Conservation (phyloP, 1,140 invertebrate genomes). For the Trichomalopsis sarcophagae region DNA sequence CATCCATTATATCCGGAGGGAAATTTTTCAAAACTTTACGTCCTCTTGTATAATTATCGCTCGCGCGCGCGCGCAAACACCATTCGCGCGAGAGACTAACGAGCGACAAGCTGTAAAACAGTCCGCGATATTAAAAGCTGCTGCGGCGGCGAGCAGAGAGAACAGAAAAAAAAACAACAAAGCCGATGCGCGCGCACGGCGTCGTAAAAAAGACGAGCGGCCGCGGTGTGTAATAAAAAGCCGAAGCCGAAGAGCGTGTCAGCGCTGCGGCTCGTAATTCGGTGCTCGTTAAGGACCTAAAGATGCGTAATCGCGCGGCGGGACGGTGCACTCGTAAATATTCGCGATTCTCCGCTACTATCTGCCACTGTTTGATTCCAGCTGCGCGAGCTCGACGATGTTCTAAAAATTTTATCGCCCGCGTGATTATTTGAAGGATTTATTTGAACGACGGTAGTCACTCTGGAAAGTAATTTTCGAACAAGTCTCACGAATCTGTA, state of each 20-base stretch:
- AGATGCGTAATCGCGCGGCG: slow-evolving; percentile 50
- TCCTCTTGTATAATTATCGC: neutral
- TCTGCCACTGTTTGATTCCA: neutral
- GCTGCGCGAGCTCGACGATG: too few relatives aligned
- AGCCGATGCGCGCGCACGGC: neutral
- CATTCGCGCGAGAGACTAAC: slow-evolving; percentile 29
- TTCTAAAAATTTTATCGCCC: too few relatives aligned
- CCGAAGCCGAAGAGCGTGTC: slow-evolving; percentile 6
- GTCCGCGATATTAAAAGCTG: neutral
- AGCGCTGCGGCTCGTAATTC: slow-evolving; percentile 38
- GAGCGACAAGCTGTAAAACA: slow-evolving; percentile 51
- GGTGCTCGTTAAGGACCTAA: slow-evolving; percentile 46
- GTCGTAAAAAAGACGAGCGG: slow-evolving; percentile 6
- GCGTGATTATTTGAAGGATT: too few relatives aligned
- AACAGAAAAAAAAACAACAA: neutral
- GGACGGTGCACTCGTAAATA: slow-evolving; percentile 40
- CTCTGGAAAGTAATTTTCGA: too few relatives aligned
- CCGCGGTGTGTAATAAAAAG: neutral
- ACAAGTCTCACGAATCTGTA: too few relatives aligned
- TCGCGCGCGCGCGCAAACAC: neutral
- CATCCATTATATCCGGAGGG: neutral
- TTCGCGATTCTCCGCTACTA: slow-evolving; percentile 7
- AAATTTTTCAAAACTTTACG: slow-evolving; percentile 37
- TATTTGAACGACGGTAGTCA: too few relatives aligned
- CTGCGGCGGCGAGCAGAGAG: neutral